Evolutionary conservation across 1,140 invertebrate genomes (phyloP).

Genomic region (Nilaparvata lugens): DNA sequence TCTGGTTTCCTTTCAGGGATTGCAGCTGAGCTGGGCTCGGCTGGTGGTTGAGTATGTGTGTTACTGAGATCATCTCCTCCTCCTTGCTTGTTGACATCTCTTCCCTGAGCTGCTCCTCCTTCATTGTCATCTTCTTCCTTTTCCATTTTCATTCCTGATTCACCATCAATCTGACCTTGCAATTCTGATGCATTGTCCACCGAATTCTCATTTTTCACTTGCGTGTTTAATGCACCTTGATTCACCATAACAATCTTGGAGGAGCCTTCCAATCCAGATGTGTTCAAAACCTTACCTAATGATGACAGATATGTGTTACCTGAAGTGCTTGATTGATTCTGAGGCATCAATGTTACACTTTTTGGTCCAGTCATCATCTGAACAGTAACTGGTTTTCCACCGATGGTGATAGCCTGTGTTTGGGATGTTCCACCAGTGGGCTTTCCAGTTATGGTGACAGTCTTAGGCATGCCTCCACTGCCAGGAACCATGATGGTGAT

Average conservation of each 20-base stretch:
- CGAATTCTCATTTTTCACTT: too few species aligned
- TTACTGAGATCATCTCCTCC: too few species aligned
- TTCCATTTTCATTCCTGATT: too few species aligned
- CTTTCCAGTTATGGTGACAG: conserved; percentile 28
- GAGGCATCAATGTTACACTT: conserved; percentile 23
- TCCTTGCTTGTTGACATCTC: too few species aligned
- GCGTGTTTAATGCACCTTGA: neutral
- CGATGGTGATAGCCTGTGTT: conserved; percentile 20
- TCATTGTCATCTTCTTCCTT: too few species aligned
- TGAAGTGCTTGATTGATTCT: neutral
- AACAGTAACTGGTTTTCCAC: conserved; percentile 26
- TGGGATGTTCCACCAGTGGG: too few species aligned
- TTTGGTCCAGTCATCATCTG: conserved; percentile 26
- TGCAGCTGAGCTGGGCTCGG: too few species aligned
- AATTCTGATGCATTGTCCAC: too few species aligned
- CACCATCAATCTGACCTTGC: too few species aligned
- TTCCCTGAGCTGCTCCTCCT: too few species aligned
- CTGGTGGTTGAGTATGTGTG: too few species aligned
- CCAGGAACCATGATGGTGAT: conserved; percentile 57
- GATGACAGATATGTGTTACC: conserved; percentile 9
- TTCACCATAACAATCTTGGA: neutral
- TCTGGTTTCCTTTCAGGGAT: too few species aligned
- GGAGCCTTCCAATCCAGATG: neutral
- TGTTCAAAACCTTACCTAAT: conserved; percentile 16
- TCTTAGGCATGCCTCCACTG: conserved; percentile 28